Evolutionary conservation across 92 coral and sea anemone species (phyloP), one percentile per base, ranked within the genome.

Genomic region (Siderastrea radians): DNA sequence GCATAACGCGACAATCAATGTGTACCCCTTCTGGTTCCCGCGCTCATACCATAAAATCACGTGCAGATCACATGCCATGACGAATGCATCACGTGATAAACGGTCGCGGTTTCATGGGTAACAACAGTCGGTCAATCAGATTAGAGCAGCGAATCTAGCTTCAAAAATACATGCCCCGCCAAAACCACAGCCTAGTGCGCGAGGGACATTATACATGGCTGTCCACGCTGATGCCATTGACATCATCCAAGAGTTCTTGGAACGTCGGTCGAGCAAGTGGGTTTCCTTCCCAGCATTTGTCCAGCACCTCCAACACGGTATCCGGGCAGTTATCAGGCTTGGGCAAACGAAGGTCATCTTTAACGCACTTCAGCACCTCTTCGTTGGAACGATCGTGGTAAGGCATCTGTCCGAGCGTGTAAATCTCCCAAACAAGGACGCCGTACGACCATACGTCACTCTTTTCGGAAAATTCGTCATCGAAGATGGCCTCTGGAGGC

Each of bases 401-500:
- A 14, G 99, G 99, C 62, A 90, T 86, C 88, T 92, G 86, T 9
- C 99, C 99, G 6, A 96, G 88, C 52, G 94, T 86, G 85, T 97
- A 97, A 46, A 97, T 84, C 93, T 97, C 99, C 99, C 99, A 97
- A 75, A 93, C 90, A 6, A 97, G 84, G 45, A 97, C 95, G 15
- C 97, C 99, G 49, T 89, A 97, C 12, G 99, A 89, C 99, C 99
- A 97, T 6, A 95, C 98, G 50, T 97, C 99, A 81, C 98, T 95
- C 93, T 91, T 96, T 91, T 97, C 98, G 46, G 92, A 84, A 89
- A 86, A 97, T n/a, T 97, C 95, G 49, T 95, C 99, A 79, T 94
- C 91, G 75, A 88, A 95, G 86, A 97, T 92, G 55, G 99, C 99
- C 72, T 97, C 99, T 0, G 99, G 96, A 9, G 99, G 92, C 99